Base-by-base conservation (phyloP, 2,113 vertebrate species). In the Urocynchramus pylzowi region DNA sequence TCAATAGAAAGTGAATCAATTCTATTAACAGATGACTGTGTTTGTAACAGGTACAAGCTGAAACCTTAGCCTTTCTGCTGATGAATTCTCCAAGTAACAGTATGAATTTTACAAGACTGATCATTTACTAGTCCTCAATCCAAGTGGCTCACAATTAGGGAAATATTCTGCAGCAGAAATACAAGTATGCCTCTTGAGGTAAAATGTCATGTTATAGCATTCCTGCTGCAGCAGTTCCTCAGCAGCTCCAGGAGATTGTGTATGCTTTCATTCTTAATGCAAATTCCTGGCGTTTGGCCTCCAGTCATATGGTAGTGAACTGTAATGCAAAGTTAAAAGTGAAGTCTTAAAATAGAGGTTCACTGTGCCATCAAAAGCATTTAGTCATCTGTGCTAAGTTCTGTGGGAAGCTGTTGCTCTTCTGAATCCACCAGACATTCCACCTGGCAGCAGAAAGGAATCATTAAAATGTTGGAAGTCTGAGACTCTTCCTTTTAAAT, bases 261-360 rank as follows among this genome's bases (percentile, higher is more conserved):
- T 79, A 11, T 70, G 54, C 71, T 88, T 93, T 80, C 35, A 27
- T 86, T 91, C 76, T 24, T 73, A 44, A 65, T 86, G 82, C 83
- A 84, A 68, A 93, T 95, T 75, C 47, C 71, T 54, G 60, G 54
- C 26, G 1, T 76, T 95, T 93, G 90, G 71, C 90, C 83, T 86
- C n/a, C 41, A 84, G 90, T 93, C 82, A 63, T 83, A 39, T 41
- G 90, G 42, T 80, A 14, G 63, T 80, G 79, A 91, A 92, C 82
- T 86, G 63, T 65, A 63, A 80, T 33, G 70, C 57, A 35, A 39
- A 91, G 63, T 79, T 90, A 60, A 50, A 95, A 93, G 59, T 57
- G 50, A 76, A 67, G 52, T 2, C 93, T 96, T 96, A 93, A 94
- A 96, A 96, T 91, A 96, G 90, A 84, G 54, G 79, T 83, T 96